phyloP scores from a whole-genome alignment of 2,888 invertebrate species.

The Trissolcus japonicus region DNA sequence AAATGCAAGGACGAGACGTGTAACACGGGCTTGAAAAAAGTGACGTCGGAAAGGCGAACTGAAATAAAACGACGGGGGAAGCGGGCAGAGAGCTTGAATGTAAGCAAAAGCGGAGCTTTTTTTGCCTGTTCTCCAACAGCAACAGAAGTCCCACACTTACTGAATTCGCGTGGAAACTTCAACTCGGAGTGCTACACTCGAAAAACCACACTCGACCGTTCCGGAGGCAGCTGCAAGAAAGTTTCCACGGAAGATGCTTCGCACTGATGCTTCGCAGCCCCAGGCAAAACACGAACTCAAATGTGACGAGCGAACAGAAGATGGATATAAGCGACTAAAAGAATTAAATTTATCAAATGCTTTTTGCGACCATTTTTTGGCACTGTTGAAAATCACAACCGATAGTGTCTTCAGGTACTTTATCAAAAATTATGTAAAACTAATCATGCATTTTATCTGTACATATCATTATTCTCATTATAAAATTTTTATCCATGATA shows the following conservation, averaged over 20 bases:
- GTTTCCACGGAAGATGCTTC: slow-evolving; percentile 44
- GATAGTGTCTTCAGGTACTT: too few species aligned
- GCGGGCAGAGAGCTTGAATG: slow-evolving; percentile 38
- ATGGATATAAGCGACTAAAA: slow-evolving; percentile 52
- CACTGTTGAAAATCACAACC: slow-evolving; percentile 7
- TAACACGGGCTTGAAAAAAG: slow-evolving; percentile 25
- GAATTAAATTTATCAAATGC: slow-evolving; percentile 54
- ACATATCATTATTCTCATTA: too few species aligned
- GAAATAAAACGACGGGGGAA: slow-evolving; percentile 34
- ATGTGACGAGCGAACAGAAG: slow-evolving; percentile 54
- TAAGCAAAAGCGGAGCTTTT: slow-evolving; percentile 48
- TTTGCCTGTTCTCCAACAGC: slow-evolving; percentile 48
- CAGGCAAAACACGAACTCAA: slow-evolving; percentile 49
- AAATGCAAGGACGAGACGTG: slow-evolving; percentile 22
- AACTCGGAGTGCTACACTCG: slow-evolving; percentile 50
- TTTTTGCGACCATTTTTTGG: slow-evolving; percentile 14
- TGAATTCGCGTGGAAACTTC: slow-evolving; percentile 51
- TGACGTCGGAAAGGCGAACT: slow-evolving; percentile 39
- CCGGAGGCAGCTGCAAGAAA: slow-evolving; percentile 55
- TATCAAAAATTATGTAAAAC: too few species aligned
- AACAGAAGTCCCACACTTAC: slow-evolving; percentile 56
- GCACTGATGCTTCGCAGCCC: slow-evolving; percentile 55
- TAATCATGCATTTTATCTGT: too few species aligned
- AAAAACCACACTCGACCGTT: slow-evolving; percentile 57
- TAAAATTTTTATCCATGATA: too few species aligned